Percentiles rank a stretch among this genome's conserved stretches.
Evolutionary conservation across 2,888 invertebrate genomes (phyloP).

Genomic region (Odiellus spinosus): DNA sequence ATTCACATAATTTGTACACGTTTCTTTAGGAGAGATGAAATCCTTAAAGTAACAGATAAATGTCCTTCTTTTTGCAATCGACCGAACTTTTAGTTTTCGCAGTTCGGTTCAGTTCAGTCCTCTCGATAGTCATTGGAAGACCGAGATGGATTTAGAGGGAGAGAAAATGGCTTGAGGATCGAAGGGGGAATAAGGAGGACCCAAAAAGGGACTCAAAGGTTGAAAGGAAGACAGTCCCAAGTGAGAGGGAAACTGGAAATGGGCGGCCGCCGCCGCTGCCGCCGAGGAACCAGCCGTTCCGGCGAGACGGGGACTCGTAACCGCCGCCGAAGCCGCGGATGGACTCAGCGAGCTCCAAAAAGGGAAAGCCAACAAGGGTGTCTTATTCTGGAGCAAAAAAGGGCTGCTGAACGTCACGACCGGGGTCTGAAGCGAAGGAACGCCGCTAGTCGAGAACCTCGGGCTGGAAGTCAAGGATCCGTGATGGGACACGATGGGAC

Average conservation of each 20-base stretch:
- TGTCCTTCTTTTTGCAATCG: no score
- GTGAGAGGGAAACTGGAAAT: slow-evolving; percentile 22
- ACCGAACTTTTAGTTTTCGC: no score
- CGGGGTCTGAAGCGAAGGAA: slow-evolving; percentile 21
- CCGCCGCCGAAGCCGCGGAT: slow-evolving; percentile 8
- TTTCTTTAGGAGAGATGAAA: no score
- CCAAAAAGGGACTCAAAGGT: slow-evolving; percentile 17
- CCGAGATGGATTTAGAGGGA: slow-evolving; percentile 21
- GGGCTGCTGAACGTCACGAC: slow-evolving; percentile 21
- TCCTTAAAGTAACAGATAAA: no score
- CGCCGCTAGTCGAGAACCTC: slow-evolving; percentile 3
- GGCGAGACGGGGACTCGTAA: slow-evolving; percentile 15
- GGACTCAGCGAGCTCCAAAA: slow-evolving; percentile 15
- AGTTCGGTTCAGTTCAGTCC: no score
- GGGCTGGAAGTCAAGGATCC: slow-evolving; percentile 2
- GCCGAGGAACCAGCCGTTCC: slow-evolving; percentile 8
- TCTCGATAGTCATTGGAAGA: slow-evolving; percentile 17
- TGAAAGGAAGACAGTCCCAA: slow-evolving; percentile 13
- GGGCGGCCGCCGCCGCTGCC: slow-evolving; percentile 10
- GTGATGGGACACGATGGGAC: slow-evolving; percentile 11
- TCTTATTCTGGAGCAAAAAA: slow-evolving; percentile 28
- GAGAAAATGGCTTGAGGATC: slow-evolving; percentile 19
- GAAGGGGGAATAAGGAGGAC: slow-evolving; percentile 18
- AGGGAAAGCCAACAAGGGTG: slow-evolving; percentile 15
- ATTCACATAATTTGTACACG: no score